Base-by-base conservation (phyloP, 2,797 vertebrate genomes). In the Hoplostethus atlanticus region DNA sequence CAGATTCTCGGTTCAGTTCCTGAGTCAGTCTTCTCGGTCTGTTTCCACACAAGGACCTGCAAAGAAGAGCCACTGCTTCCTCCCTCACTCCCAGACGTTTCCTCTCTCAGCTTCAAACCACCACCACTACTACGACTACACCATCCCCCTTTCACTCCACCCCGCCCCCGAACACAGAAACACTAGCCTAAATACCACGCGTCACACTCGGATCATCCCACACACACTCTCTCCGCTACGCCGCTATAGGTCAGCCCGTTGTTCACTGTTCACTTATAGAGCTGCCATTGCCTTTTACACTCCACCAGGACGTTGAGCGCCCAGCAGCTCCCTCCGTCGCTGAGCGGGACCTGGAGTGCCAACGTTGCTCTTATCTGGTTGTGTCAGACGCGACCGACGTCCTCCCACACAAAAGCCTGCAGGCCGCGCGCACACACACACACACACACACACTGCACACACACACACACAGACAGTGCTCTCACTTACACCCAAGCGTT, bases 331-430 rank as follows among this genome's bases (percentile, higher is more conserved):
- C 36, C 61, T 31, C 42, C 50, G 13, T 47, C 36, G 52, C 10
- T 44, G 47, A 51, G 36, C 4, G 31, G 57, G 62, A 57, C 28
- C 25, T 40, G 28, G 53, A 67, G 68, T 44, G 62, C 61, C 60
- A 30, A 67, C 65, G 52, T 50, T 42, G 30, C 56, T 68, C 69
- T 80, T 80, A 80, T 80, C 78, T 48, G 68, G 21, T 46, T 40
- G 64, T 68, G 64, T 66, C 73, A 76, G 73, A 63, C 64, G 34
- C 59, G 21, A 55, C 54, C 73, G 40, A 52, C 58, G 25, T 71
- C 72, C 78, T 73, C 73, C 73, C 59, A 52, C 73, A 64, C 54
- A 60, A 59, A 44, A 64, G 60, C 53, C 48, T 36, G 47, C 59
- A 47, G 77, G 63, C n/a, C n/a, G n/a, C 34, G 1, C 63, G 38